A percentile compares a stretch with the other conserved stretches of the same genome.
Evolutionary conservation across 2,113 vertebrate species (phyloP).

Genomic region (Vireo altiloquus): DNA sequence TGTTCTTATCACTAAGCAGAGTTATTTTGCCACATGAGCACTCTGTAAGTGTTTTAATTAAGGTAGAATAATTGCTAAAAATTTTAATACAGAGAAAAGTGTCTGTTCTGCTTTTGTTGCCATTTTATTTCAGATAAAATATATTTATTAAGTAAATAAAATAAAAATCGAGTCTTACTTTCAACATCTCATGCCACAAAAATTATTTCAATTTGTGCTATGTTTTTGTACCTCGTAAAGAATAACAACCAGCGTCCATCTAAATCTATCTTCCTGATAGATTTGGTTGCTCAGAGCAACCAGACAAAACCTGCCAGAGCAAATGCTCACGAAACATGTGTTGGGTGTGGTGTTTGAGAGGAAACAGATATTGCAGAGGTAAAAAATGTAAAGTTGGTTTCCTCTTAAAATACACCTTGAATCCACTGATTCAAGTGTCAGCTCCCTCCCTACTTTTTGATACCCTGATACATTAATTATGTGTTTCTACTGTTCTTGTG

Average conservation of each 20-base stretch:
- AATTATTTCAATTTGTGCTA: background rate
- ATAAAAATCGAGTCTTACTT: background rate
- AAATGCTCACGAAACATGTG: background rate
- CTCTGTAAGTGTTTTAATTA: background rate
- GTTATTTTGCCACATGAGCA: background rate
- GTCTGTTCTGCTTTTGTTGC: background rate
- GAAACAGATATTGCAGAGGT: background rate
- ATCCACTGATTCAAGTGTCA: background rate
- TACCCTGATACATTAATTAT: background rate
- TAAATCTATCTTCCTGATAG: background rate
- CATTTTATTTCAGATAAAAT: constrained; percentile 9
- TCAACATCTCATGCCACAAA: background rate
- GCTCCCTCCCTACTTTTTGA: background rate
- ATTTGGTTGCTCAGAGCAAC: background rate
- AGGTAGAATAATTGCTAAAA: background rate
- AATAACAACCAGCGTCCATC: background rate
- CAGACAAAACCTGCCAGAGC: background rate
- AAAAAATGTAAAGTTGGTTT: background rate
- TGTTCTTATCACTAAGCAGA: background rate
- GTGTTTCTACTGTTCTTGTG: background rate
- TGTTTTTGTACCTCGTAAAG: background rate
- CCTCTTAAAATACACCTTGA: background rate
- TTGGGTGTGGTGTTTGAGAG: background rate
- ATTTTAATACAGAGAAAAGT: background rate
- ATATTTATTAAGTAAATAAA: background rate